Evolutionary conservation across 2,113 vertebrate genomes (phyloP).

Genomic region (Zosterops japonicus): DNA sequence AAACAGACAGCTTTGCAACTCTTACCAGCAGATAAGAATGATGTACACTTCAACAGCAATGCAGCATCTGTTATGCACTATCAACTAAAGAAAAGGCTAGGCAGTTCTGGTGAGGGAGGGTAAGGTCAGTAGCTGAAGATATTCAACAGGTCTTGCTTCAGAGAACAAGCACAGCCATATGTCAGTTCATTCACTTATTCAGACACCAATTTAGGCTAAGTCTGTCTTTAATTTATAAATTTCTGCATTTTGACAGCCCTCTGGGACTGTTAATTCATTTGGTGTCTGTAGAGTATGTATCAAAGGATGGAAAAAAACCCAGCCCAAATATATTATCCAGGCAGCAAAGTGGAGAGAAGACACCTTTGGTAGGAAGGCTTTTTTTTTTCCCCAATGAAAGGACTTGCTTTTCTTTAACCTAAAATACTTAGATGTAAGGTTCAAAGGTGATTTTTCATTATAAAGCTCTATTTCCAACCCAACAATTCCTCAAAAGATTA

Average conservation of each 20-base stretch:
- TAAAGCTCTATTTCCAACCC: background rate
- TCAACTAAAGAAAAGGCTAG: background rate
- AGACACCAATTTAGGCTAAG: background rate
- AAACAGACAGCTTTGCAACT: background rate
- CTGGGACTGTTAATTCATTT: conserved; percentile 18
- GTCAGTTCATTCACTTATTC: background rate
- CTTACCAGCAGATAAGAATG: background rate
- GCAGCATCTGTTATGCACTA: background rate
- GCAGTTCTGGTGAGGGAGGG: background rate
- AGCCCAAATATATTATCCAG: background rate
- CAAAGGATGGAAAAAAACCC: background rate
- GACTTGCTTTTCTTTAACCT: background rate
- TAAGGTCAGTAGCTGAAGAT: background rate
- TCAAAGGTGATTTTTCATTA: conserved; percentile 35
- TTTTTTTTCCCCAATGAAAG: background rate
- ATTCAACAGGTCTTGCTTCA: background rate
- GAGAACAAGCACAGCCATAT: background rate
- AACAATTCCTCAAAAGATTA: conserved; percentile 32
- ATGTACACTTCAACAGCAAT: background rate
- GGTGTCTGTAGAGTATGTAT: background rate
- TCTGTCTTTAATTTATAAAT: conserved; percentile 29
- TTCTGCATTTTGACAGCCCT: background rate
- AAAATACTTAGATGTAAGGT: background rate
- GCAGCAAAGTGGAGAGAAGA: background rate
- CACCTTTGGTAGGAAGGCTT: background rate